phyloP scores from a whole-genome alignment of 2,113 vertebrate species.

The Azemiops feae region DNA sequence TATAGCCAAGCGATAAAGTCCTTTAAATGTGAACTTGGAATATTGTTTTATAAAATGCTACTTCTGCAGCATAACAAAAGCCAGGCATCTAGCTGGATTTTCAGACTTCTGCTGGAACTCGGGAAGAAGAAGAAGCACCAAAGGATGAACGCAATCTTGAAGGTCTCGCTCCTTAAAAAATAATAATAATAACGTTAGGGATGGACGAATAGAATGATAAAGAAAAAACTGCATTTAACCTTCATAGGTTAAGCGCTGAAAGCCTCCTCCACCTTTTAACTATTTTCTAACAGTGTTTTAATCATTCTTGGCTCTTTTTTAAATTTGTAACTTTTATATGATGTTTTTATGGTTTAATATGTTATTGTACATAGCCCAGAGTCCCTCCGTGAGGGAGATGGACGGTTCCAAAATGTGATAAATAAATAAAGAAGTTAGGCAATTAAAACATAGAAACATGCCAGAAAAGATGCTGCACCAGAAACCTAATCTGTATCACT shows the following conservation, averaged over 20 bases:
- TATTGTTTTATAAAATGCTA: not conserved
- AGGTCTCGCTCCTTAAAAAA: slow-evolving; percentile 29
- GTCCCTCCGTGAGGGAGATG: not conserved
- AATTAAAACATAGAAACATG: not conserved
- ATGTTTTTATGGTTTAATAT: not conserved
- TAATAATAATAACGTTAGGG: not conserved
- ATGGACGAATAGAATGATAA: not conserved
- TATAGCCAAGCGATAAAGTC: not conserved
- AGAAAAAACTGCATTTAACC: not conserved
- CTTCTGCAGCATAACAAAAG: not conserved
- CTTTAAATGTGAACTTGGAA: not conserved
- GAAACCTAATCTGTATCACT: not conserved
- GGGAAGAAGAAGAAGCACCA: slow-evolving; percentile 9
- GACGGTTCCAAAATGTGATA: not conserved
- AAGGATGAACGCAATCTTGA: not conserved
- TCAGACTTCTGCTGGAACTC: slow-evolving; percentile 8
- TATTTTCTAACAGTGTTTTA: not conserved
- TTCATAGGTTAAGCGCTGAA: not conserved
- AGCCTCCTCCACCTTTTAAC: not conserved
- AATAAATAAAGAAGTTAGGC: not conserved
- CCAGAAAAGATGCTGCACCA: not conserved
- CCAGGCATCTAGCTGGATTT: slow-evolving; percentile 13
- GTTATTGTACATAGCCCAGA: not conserved
- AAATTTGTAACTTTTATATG: not conserved
- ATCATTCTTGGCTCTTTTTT: not conserved